These are phyloP conservation scores for Steinernema scapterisci DNA, from an alignment of 2,888 invertebrate genomes.

Conservation along the genomic window DNA sequence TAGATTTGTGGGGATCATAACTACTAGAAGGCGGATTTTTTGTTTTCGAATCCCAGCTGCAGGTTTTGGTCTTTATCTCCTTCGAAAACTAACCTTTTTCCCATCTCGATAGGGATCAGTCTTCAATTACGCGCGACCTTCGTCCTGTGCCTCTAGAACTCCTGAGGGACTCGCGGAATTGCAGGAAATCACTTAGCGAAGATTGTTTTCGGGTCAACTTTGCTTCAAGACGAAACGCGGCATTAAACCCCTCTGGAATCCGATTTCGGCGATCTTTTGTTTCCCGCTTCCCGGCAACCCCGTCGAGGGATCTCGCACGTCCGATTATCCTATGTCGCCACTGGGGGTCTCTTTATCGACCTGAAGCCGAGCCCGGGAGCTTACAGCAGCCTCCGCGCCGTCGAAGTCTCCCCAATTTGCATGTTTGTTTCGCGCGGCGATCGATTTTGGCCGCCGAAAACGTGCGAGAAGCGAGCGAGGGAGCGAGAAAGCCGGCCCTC, in stretches of 20 bases:
- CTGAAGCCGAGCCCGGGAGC: slow-evolving; percentile 1
- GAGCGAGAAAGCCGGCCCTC: neutral
- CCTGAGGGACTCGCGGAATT: too few species aligned
- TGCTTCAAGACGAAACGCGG: too few species aligned
- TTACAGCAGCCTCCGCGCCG: neutral
- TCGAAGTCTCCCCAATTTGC: slow-evolving; percentile 24
- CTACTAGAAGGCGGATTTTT: too few species aligned
- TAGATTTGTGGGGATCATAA: too few species aligned
- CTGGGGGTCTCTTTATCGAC: slow-evolving; percentile 11
- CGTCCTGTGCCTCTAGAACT: too few species aligned
- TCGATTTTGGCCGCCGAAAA: slow-evolving; percentile 28
- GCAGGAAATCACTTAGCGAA: neutral
- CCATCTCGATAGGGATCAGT: too few species aligned
- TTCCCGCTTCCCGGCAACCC: neutral
- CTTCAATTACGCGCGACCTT: too few species aligned
- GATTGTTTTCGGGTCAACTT: neutral
- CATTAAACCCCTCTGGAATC: neutral
- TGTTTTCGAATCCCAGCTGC: too few species aligned
- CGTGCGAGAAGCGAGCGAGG: neutral
- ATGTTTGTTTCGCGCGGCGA: slow-evolving; percentile 30
- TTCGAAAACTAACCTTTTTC: too few species aligned
- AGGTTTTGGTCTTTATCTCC: too few species aligned
- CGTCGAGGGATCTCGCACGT: neutral
- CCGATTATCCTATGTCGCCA: neutral
- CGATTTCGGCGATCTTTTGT: neutral